Evolutionary conservation across 2,888 invertebrate genomes (phyloP).

Genomic region (Mimas tiliae): DNA sequence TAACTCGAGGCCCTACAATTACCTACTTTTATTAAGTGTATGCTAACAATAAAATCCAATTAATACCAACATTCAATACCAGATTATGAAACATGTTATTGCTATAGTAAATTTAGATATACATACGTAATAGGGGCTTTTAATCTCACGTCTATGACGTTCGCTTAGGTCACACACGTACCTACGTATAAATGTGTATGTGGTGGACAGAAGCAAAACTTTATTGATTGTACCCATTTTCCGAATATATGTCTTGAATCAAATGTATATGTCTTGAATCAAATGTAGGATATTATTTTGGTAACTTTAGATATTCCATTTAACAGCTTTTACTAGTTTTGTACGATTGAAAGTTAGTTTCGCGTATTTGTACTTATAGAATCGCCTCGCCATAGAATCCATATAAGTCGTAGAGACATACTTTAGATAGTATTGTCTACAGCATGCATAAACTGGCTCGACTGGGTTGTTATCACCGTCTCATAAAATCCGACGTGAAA

Average conservation of each 20-base stretch:
- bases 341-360: neutral
- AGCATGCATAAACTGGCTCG: too few species aligned
- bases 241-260: slow-evolving; percentile 11
- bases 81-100: neutral
- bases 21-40: neutral
- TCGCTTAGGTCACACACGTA: slow-evolving; percentile 1
- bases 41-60: neutral
- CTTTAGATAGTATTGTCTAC: too few species aligned
- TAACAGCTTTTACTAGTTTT: neutral
- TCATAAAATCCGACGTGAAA: too few species aligned
- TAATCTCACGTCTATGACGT: slow-evolving; percentile 22
- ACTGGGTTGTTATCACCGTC: too few species aligned
- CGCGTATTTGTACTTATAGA: neutral
- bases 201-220: slow-evolving; percentile 5
- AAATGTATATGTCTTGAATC: slow-evolving; percentile 8
- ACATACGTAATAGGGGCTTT: slow-evolving; percentile 13
- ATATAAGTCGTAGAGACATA: too few species aligned
- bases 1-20: neutral
- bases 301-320: neutral
- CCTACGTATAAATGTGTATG: neutral
- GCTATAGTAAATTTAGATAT: slow-evolving; percentile 4
- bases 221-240: slow-evolving; percentile 19
- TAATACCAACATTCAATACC: too few species aligned
- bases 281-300: neutral
- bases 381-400: too few species aligned